Percentiles rank a stretch among this genome's conserved stretches.
These are phyloP conservation scores for Cephalophus harveyi DNA, from an alignment of 2,113 vertebrate genomes.

Conservation along the genomic window DNA sequence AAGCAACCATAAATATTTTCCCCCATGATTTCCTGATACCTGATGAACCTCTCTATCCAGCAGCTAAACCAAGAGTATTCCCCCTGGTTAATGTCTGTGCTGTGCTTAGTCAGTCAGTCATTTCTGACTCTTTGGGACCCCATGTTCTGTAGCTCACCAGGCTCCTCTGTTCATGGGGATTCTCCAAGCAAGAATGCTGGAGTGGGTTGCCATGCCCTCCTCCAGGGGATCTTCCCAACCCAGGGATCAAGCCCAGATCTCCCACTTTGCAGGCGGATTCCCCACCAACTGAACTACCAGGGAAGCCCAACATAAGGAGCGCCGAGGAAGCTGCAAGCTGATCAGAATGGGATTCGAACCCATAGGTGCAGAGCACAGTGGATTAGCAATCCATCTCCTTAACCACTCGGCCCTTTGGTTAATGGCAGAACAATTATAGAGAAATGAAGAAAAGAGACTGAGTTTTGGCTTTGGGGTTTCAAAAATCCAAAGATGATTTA, in stretches of 20 bases:
- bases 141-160: background rate
- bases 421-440: background rate
- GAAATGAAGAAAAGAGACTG: background rate
- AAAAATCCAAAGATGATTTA: background rate
- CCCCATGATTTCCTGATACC: background rate
- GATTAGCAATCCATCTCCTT: background rate
- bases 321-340: rapidly evolving
- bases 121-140: background rate
- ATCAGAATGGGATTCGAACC: background rate
- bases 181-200: background rate
- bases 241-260: background rate
- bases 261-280: background rate
- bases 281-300: background rate
- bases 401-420: background rate
- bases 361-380: background rate
- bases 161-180: background rate
- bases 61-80: background rate
- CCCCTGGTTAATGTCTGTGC: background rate
- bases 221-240: background rate
- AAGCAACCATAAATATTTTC: background rate
- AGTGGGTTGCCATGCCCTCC: background rate
- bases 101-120: background rate
- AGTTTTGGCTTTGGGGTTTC: background rate
- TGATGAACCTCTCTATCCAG: no score
- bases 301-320: background rate